Percentiles rank a stretch among this genome's conserved stretches.
These are phyloP conservation scores for Scortum barcoo DNA, from an alignment of 2,113 vertebrate genomes.

Conservation along the genomic window DNA sequence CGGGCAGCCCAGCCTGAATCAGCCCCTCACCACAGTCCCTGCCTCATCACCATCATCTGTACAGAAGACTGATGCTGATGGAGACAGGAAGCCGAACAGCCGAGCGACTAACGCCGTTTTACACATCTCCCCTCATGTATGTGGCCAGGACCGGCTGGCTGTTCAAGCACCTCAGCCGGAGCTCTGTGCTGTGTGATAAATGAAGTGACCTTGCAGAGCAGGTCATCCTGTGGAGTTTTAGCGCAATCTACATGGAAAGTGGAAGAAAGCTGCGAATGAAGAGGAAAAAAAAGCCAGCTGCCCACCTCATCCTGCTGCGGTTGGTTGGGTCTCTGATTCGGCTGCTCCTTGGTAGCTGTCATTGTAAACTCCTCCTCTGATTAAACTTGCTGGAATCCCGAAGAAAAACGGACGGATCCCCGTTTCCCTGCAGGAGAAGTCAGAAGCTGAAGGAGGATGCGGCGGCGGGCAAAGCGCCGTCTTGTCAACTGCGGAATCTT, in stretches of 20 bases:
- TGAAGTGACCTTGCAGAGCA: constrained; percentile 21
- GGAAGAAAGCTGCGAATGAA: constrained; percentile 28
- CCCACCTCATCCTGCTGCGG: constrained; percentile 87
- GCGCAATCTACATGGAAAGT: constrained; percentile 37
- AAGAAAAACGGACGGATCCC: constrained; percentile 67
- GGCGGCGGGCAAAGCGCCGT: constrained; percentile 31
- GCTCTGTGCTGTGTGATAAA: neutral
- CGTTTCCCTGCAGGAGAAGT: constrained; percentile 25
- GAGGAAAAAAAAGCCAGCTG: constrained; percentile 14
- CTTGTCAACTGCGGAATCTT: constrained; percentile 72
- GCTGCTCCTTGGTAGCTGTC: constrained; percentile 91
- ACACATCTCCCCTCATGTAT: constrained; percentile 8
- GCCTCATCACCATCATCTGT: constrained; percentile 16
- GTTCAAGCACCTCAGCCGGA: neutral
- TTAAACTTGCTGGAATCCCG: constrained; percentile 63
- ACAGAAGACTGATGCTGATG: constrained; percentile 11
- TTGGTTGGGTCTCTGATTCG: constrained; percentile 84
- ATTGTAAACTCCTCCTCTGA: constrained; percentile 79
- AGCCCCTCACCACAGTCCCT: neutral
- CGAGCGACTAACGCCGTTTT: neutral
- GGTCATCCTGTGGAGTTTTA: constrained; percentile 22
- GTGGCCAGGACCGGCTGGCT: neutral
- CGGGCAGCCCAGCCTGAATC: constrained; percentile 33
- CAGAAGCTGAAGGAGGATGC: constrained; percentile 24
- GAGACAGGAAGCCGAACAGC: neutral